These are phyloP conservation scores for Ciconia boyciana DNA, from an alignment of 2,113 vertebrate species.

Conservation along the genomic window DNA sequence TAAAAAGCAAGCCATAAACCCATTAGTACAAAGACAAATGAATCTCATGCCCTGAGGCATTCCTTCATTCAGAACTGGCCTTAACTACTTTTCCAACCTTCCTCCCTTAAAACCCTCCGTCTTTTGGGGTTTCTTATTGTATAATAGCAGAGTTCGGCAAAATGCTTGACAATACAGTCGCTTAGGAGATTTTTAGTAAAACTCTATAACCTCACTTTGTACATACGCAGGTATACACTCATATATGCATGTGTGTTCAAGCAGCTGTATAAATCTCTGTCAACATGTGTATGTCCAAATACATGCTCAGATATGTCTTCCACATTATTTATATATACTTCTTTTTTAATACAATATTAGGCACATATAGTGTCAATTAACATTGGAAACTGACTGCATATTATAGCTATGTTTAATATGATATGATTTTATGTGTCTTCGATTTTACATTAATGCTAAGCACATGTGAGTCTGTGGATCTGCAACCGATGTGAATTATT, in stretches of 20 bases:
- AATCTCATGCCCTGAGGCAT: conserved; percentile 31
- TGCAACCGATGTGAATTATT: not conserved
- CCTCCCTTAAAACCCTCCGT: not conserved
- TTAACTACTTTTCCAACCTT: conserved; percentile 35
- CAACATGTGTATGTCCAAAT: not conserved
- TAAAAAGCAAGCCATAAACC: conserved; percentile 37
- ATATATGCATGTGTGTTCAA: not conserved
- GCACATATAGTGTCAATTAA: not conserved
- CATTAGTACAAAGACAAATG: conserved; percentile 54
- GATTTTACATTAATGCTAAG: conserved; percentile 20
- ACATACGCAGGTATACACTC: not conserved
- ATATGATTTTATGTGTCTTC: not conserved
- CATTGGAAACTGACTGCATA: not conserved
- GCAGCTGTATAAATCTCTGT: not conserved
- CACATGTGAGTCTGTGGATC: not conserved
- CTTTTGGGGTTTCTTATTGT: not conserved
- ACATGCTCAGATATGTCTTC: not conserved
- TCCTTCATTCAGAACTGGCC: conserved; percentile 10
- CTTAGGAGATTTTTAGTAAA: not conserved
- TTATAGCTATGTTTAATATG: not conserved
- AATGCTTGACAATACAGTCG: not conserved
- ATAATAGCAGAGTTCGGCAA: not conserved
- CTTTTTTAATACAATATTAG: not conserved
- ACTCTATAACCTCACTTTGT: not conserved
- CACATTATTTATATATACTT: not conserved